These are phyloP conservation scores for Lomographa bimaculata DNA, from an alignment of 2,888 invertebrate genomes.

Conservation along the genomic window DNA sequence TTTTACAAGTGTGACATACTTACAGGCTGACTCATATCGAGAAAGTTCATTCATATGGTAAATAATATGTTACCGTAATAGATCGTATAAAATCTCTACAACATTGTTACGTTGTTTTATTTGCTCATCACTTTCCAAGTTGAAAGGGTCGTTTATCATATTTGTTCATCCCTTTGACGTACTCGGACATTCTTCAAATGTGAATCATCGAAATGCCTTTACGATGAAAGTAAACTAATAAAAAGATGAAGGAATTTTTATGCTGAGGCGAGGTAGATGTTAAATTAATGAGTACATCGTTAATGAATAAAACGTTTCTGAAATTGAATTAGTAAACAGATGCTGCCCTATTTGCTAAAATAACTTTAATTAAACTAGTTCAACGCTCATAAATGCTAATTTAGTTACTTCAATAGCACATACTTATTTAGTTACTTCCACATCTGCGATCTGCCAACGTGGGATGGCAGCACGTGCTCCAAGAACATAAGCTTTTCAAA, in stretches of 20 bases:
- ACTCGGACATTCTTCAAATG: conserved; percentile 26
- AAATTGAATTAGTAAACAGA: conserved; percentile 9
- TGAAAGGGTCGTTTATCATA: conserved; percentile 33
- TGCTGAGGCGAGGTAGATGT: conserved; percentile 6
- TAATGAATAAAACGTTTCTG: neutral
- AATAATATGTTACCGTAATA: conserved; percentile 25
- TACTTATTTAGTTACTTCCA: conserved; percentile 12
- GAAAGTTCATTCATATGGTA: conserved; percentile 58
- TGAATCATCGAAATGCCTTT: conserved; percentile 33
- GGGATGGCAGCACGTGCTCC: conserved; percentile 52
- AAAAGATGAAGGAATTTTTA: conserved; percentile 11
- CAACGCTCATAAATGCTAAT: conserved; percentile 21
- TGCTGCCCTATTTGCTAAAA: conserved; percentile 21
- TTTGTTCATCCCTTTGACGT: conserved; percentile 20
- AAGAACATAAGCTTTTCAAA: conserved; percentile 40
- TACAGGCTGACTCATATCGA: conserved; percentile 60
- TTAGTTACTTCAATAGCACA: conserved; percentile 5
- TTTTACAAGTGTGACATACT: conserved; percentile 64
- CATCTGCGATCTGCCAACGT: conserved; percentile 53
- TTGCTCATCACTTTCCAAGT: conserved; percentile 25
- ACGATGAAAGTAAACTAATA: conserved; percentile 10
- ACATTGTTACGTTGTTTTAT: conserved; percentile 26
- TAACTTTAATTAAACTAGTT: conserved; percentile 17
- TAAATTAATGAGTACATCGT: neutral
- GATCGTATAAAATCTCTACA: conserved; percentile 24